Percentiles rank a stretch among this genome's conserved stretches.
Evolutionary conservation across 2,888 invertebrate species (phyloP).

Genomic region (Anticlea derivata): DNA sequence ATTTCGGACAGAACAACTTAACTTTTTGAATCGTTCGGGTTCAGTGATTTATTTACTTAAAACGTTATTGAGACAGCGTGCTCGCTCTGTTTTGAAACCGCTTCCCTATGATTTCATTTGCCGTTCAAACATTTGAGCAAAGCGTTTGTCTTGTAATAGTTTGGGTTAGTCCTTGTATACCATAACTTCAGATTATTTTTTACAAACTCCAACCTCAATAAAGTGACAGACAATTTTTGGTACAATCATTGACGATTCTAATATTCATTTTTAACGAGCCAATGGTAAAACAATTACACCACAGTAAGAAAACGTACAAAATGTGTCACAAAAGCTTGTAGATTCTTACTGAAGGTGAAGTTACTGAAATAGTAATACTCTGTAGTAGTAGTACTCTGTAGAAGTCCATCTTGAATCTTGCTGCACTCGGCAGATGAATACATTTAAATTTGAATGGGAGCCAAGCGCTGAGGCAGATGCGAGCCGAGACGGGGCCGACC

Average conservation of each 20-base stretch:
- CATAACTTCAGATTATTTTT: too few relatives aligned
- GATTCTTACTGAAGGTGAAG: constrained; percentile 27
- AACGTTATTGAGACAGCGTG: constrained; percentile 1
- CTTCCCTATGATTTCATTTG: background rate
- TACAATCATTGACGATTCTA: too few relatives aligned
- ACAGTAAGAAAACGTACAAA: too few relatives aligned
- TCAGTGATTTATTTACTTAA: constrained; percentile 17
- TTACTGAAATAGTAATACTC: constrained; percentile 33
- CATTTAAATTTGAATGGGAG: constrained; percentile 70
- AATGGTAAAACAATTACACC: too few relatives aligned
- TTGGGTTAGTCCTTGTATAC: too few relatives aligned
- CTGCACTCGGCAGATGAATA: constrained; percentile 44
- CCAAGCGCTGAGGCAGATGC: constrained; percentile 66
- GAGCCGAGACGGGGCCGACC: constrained; percentile 67
- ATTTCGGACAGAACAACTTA: background rate
- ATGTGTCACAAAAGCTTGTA: constrained; percentile 23
- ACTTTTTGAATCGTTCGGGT: constrained; percentile 9
- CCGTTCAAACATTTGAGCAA: too few relatives aligned
- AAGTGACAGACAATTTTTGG: too few relatives aligned
- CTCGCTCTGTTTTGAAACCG: background rate
- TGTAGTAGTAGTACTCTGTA: constrained; percentile 29
- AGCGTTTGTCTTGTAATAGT: too few relatives aligned
- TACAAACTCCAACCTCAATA: too few relatives aligned
- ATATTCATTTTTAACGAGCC: too few relatives aligned
- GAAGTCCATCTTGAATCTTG: constrained; percentile 31